Evolutionary conservation across 1,140 invertebrate species (phyloP), one percentile per base, ranked within the genome.

Genomic region (Anastatus disparis): DNA sequence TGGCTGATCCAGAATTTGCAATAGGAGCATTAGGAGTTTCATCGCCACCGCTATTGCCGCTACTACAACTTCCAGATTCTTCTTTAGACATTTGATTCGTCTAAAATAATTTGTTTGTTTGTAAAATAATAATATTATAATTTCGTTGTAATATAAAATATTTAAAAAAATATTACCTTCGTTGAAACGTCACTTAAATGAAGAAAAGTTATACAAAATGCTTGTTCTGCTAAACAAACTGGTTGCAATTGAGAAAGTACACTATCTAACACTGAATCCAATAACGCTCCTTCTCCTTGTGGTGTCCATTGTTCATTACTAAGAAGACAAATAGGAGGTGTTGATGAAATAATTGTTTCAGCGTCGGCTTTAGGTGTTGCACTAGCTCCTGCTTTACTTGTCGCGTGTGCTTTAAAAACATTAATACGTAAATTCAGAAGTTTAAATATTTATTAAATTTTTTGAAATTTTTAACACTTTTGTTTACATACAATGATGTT

Each of bases 151-250:
- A 7, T 31, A 42, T n/a, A 15, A 61, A 27, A 4, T 53, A 61
- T 10, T 56, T 56, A 35, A 12, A 70, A n/a, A n/a, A 29, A 22
- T 68, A 65, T 68, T 74, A 87, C 86, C 76, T 86, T 87, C 27
- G 83, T 80, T 10, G 80, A 9, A 89, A 77, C 22, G 73, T 88
- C n/a, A 79, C 95, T 93, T 50, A 98, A 87, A 81, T 97, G 94
- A 79, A 99, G 97, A 86, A 99, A 99, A 35, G 91, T 89, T 12
- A 95, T 91, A 83, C 96, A 98, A 87, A 99, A 99, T 73, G 96
- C 92, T 86, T 99, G 97, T 83, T 99, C 97, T 22, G 93, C 92
- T 42, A 98, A 87, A 82, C 97, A 98, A 70, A 97, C 91, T 26
- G 94, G 94, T 81, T 98, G 96, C 55, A 98, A 88, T 79, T 97